A percentile compares a stretch with the other conserved stretches of the same genome.
phyloP scores from a whole-genome alignment of 2,113 vertebrate species.

The Martes martes region DNA sequence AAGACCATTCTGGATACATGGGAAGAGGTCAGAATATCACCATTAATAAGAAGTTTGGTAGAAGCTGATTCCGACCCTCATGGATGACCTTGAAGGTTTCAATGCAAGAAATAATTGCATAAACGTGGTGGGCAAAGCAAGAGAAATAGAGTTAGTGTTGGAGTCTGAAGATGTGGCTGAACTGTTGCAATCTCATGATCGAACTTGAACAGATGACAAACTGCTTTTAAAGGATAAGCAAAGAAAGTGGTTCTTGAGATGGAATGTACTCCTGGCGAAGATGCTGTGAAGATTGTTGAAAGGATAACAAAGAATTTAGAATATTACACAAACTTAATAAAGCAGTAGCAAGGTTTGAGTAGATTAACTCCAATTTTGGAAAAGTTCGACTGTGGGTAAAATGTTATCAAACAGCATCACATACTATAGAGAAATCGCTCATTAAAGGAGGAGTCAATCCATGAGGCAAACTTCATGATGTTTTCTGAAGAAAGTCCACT shows the following conservation, averaged over 20 bases:
- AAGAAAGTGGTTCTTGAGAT: not conserved
- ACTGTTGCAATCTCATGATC: not conserved
- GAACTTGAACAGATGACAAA: not conserved
- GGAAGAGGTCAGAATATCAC: not conserved
- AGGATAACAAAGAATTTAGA: not conserved
- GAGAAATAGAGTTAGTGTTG: not conserved
- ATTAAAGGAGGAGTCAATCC: not conserved
- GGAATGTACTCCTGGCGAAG: not conserved
- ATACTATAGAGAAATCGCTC: not conserved
- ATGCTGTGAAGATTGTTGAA: not conserved
- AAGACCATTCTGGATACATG: not conserved
- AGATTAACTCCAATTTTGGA: not conserved
- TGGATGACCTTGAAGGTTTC: not conserved
- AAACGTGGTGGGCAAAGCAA: not conserved
- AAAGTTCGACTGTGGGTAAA: not conserved
- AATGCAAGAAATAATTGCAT: not conserved
- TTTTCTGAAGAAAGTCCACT: not conserved
- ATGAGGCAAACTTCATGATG: not conserved
- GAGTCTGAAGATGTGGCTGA: not conserved
- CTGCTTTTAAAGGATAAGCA: not conserved
- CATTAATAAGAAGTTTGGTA: not conserved
- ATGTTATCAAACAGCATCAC: not conserved
- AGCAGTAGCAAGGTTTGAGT: not conserved
- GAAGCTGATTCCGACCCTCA: not conserved
- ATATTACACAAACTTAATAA: not conserved